Conservation (phyloP, 2,888 invertebrate genomes). For the Leucophenga montana region DNA sequence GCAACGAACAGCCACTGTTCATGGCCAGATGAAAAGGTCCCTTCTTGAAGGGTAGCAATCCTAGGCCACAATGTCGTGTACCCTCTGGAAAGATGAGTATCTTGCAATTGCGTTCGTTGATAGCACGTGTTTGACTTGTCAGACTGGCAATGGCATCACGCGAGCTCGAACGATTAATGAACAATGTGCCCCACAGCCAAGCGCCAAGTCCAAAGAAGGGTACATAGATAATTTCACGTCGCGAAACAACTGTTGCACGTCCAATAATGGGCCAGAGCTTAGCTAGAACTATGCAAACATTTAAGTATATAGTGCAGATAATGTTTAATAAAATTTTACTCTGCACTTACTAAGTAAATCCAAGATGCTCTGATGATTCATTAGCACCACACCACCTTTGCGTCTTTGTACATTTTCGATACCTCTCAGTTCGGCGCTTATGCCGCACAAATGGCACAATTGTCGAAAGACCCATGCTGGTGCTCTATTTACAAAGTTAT, state of each 20-base stretch:
- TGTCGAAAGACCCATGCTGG: slow-evolving; percentile 80
- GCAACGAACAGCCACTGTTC: slow-evolving; percentile 86
- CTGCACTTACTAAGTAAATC: slow-evolving; percentile 17
- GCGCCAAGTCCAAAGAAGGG: slow-evolving; percentile 89
- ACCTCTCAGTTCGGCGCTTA: slow-evolving; percentile 82
- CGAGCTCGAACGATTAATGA: slow-evolving; percentile 86
- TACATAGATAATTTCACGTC: slow-evolving; percentile 86
- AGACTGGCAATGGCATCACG: slow-evolving; percentile 76
- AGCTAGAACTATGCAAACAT: slow-evolving; percentile 76
- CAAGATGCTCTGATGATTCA: slow-evolving; percentile 89
- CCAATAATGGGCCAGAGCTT: slow-evolving; percentile 88
- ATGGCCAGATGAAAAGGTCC: slow-evolving; percentile 96
- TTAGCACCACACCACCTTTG: slow-evolving; percentile 84
- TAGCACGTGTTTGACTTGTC: slow-evolving; percentile 63
- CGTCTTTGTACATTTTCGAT: slow-evolving; percentile 83
- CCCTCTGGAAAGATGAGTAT: slow-evolving; percentile 95
- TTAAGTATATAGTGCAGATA: slow-evolving; percentile 26
- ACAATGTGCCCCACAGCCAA: slow-evolving; percentile 92
- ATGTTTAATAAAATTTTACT: not conserved
- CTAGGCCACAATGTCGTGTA: slow-evolving; percentile 83
- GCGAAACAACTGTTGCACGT: slow-evolving; percentile 86
- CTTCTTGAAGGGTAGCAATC: slow-evolving; percentile 92
- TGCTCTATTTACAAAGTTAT: slow-evolving; percentile 74
- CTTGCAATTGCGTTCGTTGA: slow-evolving; percentile 80
- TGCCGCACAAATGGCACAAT: slow-evolving; percentile 76